These are phyloP conservation scores for Ricordea florida DNA, from an alignment of 92 coral and sea anemone species.

Conservation along the genomic window DNA sequence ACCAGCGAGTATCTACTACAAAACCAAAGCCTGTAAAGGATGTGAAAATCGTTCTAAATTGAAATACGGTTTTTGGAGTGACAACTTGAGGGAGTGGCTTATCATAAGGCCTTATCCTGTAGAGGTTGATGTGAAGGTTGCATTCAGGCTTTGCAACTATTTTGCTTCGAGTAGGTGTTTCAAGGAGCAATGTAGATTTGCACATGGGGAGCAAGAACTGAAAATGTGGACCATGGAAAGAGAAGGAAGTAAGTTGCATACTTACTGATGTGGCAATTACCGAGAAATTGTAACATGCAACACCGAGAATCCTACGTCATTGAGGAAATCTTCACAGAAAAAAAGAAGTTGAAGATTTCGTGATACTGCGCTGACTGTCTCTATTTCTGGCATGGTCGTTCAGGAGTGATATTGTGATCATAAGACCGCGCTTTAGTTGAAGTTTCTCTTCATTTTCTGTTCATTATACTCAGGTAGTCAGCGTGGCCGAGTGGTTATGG, in stretches of 20 bases:
- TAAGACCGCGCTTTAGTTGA: no score
- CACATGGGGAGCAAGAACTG: conserved; percentile 72
- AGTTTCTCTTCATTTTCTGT: no score
- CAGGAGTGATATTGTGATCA: no score
- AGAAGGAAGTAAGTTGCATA: conserved; percentile 42
- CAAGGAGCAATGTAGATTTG: conserved; percentile 56
- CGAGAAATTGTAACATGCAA: no score
- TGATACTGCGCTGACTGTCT: no score
- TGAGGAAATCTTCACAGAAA: no score
- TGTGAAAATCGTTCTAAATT: conserved; percentile 37
- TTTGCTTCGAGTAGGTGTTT: conserved; percentile 29
- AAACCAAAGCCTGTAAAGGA: conserved; percentile 42
- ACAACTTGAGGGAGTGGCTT: conserved; percentile 39
- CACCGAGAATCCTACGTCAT: no score
- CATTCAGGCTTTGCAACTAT: conserved; percentile 45
- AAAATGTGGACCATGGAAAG: conserved; percentile 74
- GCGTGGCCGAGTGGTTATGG: no score
- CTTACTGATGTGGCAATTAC: no score
- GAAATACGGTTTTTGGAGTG: conserved; percentile 67
- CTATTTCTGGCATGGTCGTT: no score
- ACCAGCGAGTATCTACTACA: conserved; percentile 1
- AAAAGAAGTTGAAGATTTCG: no score
- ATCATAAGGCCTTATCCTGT: conserved; percentile 55
- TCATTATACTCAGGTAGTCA: no score
- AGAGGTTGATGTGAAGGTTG: conserved; percentile 11